Conservation (phyloP, 2,888 invertebrate genomes). For the Nebria salina region DNA sequence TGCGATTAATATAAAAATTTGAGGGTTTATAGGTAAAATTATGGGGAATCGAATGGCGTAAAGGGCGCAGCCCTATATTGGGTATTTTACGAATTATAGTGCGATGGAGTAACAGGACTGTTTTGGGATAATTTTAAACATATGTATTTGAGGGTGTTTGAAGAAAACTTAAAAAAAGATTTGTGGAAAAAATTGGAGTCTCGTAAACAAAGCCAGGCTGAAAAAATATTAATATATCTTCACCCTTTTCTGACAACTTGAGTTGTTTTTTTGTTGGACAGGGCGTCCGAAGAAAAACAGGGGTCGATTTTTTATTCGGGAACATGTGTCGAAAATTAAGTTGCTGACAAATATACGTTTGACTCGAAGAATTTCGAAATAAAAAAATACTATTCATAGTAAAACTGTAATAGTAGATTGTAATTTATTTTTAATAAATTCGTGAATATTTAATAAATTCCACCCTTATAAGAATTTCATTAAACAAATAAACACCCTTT, state of each 20-base stretch:
- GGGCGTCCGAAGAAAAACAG: constrained; percentile 2
- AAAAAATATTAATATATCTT: constrained; percentile 7
- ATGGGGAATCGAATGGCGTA: background rate
- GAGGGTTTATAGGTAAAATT: background rate
- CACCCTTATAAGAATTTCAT: background rate
- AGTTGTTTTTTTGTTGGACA: background rate
- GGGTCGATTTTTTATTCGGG: constrained; percentile 15
- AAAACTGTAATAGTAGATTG: background rate
- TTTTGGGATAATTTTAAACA: constrained; percentile 7
- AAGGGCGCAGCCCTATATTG: background rate
- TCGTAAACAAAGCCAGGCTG: constrained; percentile 14
- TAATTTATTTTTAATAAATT: background rate
- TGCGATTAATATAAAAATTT: background rate
- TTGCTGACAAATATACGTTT: constrained; percentile 20
- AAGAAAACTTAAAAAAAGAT: constrained; percentile 3
- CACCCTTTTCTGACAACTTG: constrained; percentile 14
- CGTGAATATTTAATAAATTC: background rate
- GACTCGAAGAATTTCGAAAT: constrained; percentile 8
- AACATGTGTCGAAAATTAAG: constrained; percentile 26
- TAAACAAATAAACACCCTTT: background rate
- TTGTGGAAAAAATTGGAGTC: background rate
- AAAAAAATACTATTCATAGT: background rate
- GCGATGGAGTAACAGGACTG: background rate
- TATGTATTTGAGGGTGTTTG: constrained; percentile 2
- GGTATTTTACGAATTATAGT: background rate